Conservation (phyloP, 1,140 invertebrate species). For the Pseudomyrmex pallidus region DNA sequence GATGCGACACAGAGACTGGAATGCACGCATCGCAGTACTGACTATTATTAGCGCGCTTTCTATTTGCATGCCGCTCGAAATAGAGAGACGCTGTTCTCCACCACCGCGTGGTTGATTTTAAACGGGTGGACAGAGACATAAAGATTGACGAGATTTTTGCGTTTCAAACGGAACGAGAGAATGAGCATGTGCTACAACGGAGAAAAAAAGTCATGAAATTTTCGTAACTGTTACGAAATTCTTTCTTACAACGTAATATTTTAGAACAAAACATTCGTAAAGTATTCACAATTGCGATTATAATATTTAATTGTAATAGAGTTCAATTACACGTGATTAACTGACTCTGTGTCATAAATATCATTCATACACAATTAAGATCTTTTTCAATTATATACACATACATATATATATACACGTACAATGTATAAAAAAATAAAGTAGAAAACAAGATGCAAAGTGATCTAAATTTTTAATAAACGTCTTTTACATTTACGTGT, state of each 20-base stretch:
- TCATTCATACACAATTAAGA: no score
- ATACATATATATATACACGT: no score
- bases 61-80: conserved; percentile 71
- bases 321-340: background rate
- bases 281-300: background rate
- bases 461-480: conserved; percentile 9
- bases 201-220: conserved; percentile 10
- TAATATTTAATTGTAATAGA: background rate
- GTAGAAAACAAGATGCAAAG: background rate
- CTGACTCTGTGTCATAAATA: no score
- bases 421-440: background rate
- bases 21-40: conserved; percentile 68
- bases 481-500: background rate
- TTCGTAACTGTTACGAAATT: conserved; percentile 12
- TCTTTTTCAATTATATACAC: no score
- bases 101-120: conserved; percentile 19
- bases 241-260: background rate
- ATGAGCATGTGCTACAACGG: conserved; percentile 12
- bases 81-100: conserved; percentile 24
- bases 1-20: conserved; percentile 68
- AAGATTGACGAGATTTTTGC: conserved; percentile 28
- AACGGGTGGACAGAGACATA: conserved; percentile 1
- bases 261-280: background rate
- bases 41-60: conserved; percentile 79
- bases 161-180: conserved; percentile 30